Base-by-base conservation (phyloP, 2,797 vertebrate genomes). In the Pseudopleuronectes americanus region DNA sequence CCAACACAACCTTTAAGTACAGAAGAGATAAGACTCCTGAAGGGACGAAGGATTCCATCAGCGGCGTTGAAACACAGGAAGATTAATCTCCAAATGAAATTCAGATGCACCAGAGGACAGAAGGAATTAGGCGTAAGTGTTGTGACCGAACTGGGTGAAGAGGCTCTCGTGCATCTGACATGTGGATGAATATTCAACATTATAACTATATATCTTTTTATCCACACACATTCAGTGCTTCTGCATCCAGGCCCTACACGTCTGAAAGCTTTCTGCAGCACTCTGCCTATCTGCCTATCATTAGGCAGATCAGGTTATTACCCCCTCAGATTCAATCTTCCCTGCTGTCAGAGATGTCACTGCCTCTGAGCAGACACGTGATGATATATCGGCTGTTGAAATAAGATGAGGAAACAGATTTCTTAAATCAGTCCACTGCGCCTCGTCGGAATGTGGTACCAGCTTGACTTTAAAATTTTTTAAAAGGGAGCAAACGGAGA, bases 291-390 rank as follows among this genome's bases (percentile, higher is more conserved):
- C 73, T 79, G 63, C 76, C 80, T 73, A 85, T 86, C 87, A 84
- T 89, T 90, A 87, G 74, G 79, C 78, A 87, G 80, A 88, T 90
- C 84, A 80, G 77, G 76, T 81, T 81, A 87, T 87, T 85, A 71
- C 76, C 71, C 73, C 80, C 84, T 83, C 79, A 56, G 77, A 90
- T 85, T 84, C 84, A 85, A 88, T 88, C 84, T 89, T 73, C 55
- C 77, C 79, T 10, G 36, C 88, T 84, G 83, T 84, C 87, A 87
- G 75, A 86, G 80, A 85, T 84, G 85, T 88, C 81, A 86, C 62
- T 55, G 84, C 83, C 87, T 86, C 79, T 75, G 83, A 89, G 84
- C 80, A 68, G 67, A 64, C 82, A 84, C 58, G 64, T 74, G 70
- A 80, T 80, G 84, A 90, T 87, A 84, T 87, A 89, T 80, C 58